Base-by-base conservation (phyloP, 2,888 invertebrate species). In the Pinctada fucata region DNA sequence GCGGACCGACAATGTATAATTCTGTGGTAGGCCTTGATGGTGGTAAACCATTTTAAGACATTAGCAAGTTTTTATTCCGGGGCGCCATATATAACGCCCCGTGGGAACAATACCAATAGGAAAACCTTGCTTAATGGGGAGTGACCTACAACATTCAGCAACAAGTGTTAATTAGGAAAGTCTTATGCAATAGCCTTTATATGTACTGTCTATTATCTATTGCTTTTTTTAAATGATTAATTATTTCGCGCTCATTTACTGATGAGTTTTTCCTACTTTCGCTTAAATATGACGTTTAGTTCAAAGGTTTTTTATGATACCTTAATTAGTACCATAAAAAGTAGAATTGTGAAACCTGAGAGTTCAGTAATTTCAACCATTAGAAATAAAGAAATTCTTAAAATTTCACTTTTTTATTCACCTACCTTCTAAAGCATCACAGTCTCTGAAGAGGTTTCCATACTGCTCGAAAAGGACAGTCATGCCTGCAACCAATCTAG, bases 401-500 rank as follows among this genome's bases (percentile, higher is more conserved):
- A n/a, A n/a, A n/a, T n/a, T n/a, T n/a, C n/a, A n/a, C n/a, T n/a
- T n/a, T n/a, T n/a, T n/a, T n/a, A n/a, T 52, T 52, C 5, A 47
- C 81, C 68, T 87, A 90, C 90, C 87, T 86, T 89, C 90, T 67
- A 90, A 78, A 67, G 85, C 85, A 78, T 90, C 89, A 80, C 90
- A 90, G 50, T 90, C 88, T 64, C 88, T 74, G 73, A 89, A 90
- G 49, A 89, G 79, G 75, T 90, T 90, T 2, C 88, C 89, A 79
- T 90, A 89, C 72, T 90, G 88, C 13, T 83, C 69, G 75, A 85
- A 90, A 6, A 90, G 76, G 4, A 87, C 81, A 1, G 88, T 78
- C 47, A 75, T 64, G 5, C 77, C 80, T 13, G 75, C 80, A 31
- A 74, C 72, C 51, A 78, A 51, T 49, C 72, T 47, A 1, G 74